Percentiles rank a stretch among this genome's conserved stretches.
Evolutionary conservation across 1,140 invertebrate genomes (phyloP).

Genomic region (Maniola jurtina): DNA sequence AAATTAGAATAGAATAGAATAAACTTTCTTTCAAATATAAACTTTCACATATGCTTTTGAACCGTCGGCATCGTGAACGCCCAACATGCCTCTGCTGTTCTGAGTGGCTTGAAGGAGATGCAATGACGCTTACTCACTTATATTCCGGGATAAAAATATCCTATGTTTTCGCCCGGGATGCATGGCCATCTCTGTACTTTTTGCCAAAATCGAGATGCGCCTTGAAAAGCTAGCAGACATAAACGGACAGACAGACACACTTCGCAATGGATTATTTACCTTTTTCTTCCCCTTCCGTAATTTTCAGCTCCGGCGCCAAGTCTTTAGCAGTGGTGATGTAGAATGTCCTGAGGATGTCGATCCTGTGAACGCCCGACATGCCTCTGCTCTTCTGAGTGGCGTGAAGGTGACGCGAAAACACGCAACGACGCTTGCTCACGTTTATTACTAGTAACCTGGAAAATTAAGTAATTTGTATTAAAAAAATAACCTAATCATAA

Average conservation of each 20-base stretch:
- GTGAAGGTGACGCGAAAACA: slow-evolving; percentile 82
- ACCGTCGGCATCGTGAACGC: too few relatives aligned
- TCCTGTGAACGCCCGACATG: slow-evolving; percentile 80
- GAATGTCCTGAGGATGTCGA: slow-evolving; percentile 86
- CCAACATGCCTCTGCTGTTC: slow-evolving; percentile 74
- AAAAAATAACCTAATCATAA: too few relatives aligned
- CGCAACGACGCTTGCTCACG: slow-evolving; percentile 82
- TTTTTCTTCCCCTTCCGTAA: slow-evolving; percentile 37
- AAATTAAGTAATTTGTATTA: too few relatives aligned
- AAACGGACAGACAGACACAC: too few relatives aligned
- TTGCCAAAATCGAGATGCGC: not conserved
- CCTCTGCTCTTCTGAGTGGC: slow-evolving; percentile 71
- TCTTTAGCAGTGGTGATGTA: slow-evolving; percentile 80
- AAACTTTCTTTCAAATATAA: too few relatives aligned
- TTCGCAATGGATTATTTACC: slow-evolving; percentile 30
- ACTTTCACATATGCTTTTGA: too few relatives aligned
- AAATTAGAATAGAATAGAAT: too few relatives aligned
- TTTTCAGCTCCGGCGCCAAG: slow-evolving; percentile 52
- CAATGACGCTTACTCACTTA: slow-evolving; percentile 82
- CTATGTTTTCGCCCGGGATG: too few relatives aligned
- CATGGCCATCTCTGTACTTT: too few relatives aligned
- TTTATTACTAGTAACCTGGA: slow-evolving; percentile 86
- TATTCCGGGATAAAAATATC: too few relatives aligned
- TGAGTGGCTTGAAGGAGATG: slow-evolving; percentile 80
- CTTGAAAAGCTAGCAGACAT: not conserved